A percentile compares a stretch with the other conserved stretches of the same genome.
Evolutionary conservation across 2,888 invertebrate species (phyloP).

Genomic region (Seladonia tumulorum): DNA sequence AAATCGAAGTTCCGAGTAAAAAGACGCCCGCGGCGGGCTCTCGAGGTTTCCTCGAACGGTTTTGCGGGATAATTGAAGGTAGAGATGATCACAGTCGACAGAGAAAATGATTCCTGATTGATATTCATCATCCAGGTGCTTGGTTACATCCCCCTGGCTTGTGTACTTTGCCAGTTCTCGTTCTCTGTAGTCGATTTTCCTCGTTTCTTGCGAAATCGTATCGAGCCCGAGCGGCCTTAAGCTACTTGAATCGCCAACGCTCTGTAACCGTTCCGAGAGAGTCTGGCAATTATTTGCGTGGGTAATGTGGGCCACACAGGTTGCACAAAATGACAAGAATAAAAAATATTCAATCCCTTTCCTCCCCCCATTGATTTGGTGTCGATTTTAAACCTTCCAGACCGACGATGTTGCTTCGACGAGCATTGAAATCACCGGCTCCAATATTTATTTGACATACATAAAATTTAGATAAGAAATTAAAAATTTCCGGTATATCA

Average conservation of each 20-base stretch:
- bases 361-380: not conserved
- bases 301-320: not conserved
- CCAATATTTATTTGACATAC: not conserved
- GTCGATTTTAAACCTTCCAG: not conserved
- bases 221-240: not conserved
- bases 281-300: not conserved
- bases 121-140: not conserved
- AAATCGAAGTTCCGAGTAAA: not conserved
- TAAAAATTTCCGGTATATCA: not conserved
- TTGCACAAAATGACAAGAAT: not conserved
- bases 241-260: not conserved
- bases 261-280: not conserved
- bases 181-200: not conserved
- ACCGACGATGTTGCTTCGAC: not conserved
- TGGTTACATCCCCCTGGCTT: not conserved
- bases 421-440: not conserved
- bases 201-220: not conserved
- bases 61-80: not conserved
- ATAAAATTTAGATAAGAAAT: not conserved
- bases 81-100: not conserved
- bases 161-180: not conserved
- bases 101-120: conserved; percentile 3
- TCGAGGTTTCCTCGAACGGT: not conserved
- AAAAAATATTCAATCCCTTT: not conserved
- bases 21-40: not conserved